These are phyloP conservation scores for Sphaerodactylus townsendi DNA, from an alignment of 2,113 vertebrate species.

Conservation along the genomic window DNA sequence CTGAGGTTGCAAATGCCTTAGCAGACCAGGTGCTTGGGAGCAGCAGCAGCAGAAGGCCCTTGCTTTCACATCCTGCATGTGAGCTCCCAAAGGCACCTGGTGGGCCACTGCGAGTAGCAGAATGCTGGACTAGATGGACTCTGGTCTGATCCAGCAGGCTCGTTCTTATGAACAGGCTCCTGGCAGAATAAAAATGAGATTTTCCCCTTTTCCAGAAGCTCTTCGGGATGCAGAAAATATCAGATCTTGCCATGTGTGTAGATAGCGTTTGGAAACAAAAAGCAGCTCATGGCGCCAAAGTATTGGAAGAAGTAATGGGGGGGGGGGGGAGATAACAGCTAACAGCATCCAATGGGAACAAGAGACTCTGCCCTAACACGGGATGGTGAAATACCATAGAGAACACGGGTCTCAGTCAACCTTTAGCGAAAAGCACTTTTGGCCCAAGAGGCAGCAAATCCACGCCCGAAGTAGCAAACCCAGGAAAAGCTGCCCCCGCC, in stretches of 20 bases:
- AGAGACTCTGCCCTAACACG: neutral
- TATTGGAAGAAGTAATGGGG: neutral
- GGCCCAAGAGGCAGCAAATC: neutral
- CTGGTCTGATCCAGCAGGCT: neutral
- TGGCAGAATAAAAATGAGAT: no score
- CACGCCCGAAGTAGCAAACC: accelerated
- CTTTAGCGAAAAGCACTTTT: neutral
- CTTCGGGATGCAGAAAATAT: neutral
- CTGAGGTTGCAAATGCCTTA: no score
- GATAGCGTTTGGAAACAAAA: neutral
- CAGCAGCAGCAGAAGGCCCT: no score
- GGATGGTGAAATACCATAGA: neutral
- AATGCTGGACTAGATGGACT: no score
- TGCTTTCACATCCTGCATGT: no score
- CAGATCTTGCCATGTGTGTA: neutral
- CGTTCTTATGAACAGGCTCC: neutral
- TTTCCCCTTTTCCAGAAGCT: neutral
- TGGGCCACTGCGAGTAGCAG: no score
- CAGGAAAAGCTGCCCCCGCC: accelerated
- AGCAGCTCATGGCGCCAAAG: neutral
- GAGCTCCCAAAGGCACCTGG: no score
- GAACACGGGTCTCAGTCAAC: neutral
- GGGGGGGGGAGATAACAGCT: no score
- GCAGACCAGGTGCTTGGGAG: no score
- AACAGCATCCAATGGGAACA: neutral